Conservation (phyloP, 2,888 invertebrate species). For the Eristalis tenax region DNA sequence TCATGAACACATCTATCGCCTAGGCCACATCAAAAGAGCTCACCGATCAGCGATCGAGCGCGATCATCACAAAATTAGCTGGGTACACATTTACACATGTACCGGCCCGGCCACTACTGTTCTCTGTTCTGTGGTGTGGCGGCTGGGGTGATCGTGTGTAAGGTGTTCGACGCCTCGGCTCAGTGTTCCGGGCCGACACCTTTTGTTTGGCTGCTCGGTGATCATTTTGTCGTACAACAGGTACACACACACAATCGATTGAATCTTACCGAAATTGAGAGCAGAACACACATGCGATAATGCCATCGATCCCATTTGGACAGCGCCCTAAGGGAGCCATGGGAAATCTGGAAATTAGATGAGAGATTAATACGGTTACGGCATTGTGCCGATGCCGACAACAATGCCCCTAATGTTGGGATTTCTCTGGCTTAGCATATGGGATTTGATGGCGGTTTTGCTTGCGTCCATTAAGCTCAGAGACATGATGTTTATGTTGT, state of each 20-base stretch:
- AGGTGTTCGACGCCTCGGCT: slow-evolving; percentile 39
- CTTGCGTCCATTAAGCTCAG: background rate
- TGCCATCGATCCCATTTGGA: slow-evolving; percentile 56
- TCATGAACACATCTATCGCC: slow-evolving; percentile 65
- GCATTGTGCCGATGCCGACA: slow-evolving; percentile 51
- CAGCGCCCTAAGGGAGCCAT: slow-evolving; percentile 17
- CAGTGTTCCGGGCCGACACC: slow-evolving; percentile 4
- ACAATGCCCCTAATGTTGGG: slow-evolving; percentile 9
- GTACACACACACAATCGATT: slow-evolving; percentile 30
- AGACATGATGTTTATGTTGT: slow-evolving; percentile 25
- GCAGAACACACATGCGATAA: slow-evolving; percentile 62
- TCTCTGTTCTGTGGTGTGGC: too few species aligned
- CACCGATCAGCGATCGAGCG: slow-evolving; percentile 36
- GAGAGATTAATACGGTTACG: slow-evolving; percentile 65
- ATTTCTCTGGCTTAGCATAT: slow-evolving; percentile 28
- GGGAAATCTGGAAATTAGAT: slow-evolving; percentile 65
- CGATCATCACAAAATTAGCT: slow-evolving; percentile 51
- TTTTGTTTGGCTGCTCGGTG: slow-evolving; percentile 20
- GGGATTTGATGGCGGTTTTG: slow-evolving; percentile 8
- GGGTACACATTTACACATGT: background rate
- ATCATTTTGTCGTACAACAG: slow-evolving; percentile 55
- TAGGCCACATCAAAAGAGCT: slow-evolving; percentile 64
- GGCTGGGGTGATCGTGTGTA: slow-evolving; percentile 50
- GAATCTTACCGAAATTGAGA: slow-evolving; percentile 54
- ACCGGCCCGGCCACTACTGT: background rate